phyloP scores from a whole-genome alignment of 2,888 invertebrate genomes.

The Dysmachus trigonus region DNA sequence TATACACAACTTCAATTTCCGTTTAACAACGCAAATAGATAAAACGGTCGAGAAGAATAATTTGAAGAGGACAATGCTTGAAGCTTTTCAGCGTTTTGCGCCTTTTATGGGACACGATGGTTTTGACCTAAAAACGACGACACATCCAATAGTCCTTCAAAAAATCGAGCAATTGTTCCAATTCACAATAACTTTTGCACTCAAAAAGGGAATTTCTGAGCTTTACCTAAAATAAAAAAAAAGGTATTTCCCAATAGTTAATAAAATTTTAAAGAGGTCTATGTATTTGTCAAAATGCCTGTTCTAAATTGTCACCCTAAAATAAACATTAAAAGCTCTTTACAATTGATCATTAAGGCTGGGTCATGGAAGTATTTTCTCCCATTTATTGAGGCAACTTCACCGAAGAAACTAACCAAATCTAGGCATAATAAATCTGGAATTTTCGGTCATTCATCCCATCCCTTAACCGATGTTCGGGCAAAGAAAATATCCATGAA shows the following conservation, averaged over 20 bases:
- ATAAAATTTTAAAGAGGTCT: too few relatives aligned
- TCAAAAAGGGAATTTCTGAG: not conserved
- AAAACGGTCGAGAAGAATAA: not conserved
- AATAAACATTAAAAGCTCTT: not conserved
- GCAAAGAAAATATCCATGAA: not conserved
- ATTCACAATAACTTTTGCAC: not conserved
- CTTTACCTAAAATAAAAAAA: too few relatives aligned
- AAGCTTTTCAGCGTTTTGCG: not conserved
- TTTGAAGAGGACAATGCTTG: not conserved
- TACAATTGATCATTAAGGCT: not conserved
- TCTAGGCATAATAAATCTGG: not conserved
- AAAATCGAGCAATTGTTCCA: not conserved
- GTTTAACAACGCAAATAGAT: not conserved
- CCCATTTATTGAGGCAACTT: not conserved
- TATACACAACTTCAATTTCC: not conserved
- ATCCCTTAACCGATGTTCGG: not conserved
- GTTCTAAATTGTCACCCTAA: not conserved
- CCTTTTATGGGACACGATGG: not conserved
- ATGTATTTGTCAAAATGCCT: too few relatives aligned
- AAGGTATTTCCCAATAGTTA: too few relatives aligned
- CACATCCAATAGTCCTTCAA: not conserved
- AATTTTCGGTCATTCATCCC: not conserved
- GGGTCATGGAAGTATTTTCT: not conserved
- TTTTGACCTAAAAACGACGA: not conserved
- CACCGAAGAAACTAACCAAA: not conserved